Percentiles rank a stretch among this genome's conserved stretches.
phyloP scores from a whole-genome alignment of 2,797 vertebrate genomes.

The Syncerus caffer region DNA sequence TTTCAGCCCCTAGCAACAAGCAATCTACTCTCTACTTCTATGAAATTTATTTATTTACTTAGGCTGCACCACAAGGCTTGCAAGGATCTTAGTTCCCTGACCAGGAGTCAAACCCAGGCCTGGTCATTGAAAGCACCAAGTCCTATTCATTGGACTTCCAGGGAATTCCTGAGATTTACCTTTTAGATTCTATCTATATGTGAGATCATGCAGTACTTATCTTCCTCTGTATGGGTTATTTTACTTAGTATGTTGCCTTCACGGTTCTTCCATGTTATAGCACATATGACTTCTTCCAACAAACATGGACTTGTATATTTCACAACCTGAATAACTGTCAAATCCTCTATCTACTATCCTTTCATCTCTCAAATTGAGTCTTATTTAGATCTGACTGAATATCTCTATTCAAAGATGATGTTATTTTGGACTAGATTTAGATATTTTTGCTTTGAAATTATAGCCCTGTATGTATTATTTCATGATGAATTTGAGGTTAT shows the following conservation, averaged over 20 bases:
- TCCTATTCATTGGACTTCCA: accelerated
- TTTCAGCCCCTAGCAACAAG: neutral
- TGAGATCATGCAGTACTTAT: neutral
- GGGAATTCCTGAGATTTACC: neutral
- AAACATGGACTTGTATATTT: neutral
- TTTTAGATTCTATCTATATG: neutral
- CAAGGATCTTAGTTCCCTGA: neutral
- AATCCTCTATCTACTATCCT: neutral
- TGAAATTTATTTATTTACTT: neutral
- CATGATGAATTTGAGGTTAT: neutral
- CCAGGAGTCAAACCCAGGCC: neutral
- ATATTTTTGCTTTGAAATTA: neutral
- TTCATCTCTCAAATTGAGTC: neutral
- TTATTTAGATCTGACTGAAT: neutral
- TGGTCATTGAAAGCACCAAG: neutral
- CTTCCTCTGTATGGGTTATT: neutral
- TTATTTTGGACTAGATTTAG: neutral
- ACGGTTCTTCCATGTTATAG: neutral
- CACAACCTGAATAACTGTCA: neutral
- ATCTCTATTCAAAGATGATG: neutral
- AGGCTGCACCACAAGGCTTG: neutral
- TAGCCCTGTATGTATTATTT: neutral
- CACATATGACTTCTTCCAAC: neutral
- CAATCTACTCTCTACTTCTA: neutral
- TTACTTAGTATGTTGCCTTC: neutral